Evolutionary conservation across 2,888 invertebrate species (phyloP), one percentile per base, ranked within the genome.

Genomic region (Thelaira solivaga): DNA sequence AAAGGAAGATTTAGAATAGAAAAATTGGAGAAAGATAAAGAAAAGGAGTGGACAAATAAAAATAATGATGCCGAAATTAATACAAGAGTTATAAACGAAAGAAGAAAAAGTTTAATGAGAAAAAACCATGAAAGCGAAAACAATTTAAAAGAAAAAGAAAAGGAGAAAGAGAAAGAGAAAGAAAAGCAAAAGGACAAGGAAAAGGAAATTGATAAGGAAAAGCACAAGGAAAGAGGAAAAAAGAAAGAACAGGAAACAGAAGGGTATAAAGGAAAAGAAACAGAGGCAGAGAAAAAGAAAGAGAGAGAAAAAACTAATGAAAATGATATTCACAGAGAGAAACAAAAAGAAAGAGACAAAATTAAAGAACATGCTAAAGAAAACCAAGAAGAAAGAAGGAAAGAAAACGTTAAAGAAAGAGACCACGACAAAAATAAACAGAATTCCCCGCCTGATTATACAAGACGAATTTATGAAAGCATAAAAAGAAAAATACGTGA

Each of bases 31-130:
- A 82, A 79, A 13, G 49, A 43, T 43, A 47, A 71, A 79, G 83
- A 62, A 72, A 79, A 69, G 59, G 84, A 80, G 76, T 43, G 69
- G 1, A 16, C 57, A 5, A 83, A 80, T 10, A 64, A 61, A 26
- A 86, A 85, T 47, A 85, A 87, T 65, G 88, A 89, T 80, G 85
- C 86, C 6, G 88, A 88, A 39, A 83, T 84, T 2, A 88, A 87
- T 78, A 84, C 86, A 0, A 83, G 86, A 76, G 81, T 88, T 64
- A 87, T 89, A 26, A 87, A 83, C 22, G 89, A 89, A 61, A 83
- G 89, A 10, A 83, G 88, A 2, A 83, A 83, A 77, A 89, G 88
- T 67, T 72, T 89, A 10, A 22, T 89, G 59, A 83, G 84, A 8
- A 86, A 85, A 18, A 84, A 84, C 69, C 80, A 81, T 2, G 83